Base-by-base conservation (phyloP, 2,113 vertebrate species). In the Scolopax mira region DNA sequence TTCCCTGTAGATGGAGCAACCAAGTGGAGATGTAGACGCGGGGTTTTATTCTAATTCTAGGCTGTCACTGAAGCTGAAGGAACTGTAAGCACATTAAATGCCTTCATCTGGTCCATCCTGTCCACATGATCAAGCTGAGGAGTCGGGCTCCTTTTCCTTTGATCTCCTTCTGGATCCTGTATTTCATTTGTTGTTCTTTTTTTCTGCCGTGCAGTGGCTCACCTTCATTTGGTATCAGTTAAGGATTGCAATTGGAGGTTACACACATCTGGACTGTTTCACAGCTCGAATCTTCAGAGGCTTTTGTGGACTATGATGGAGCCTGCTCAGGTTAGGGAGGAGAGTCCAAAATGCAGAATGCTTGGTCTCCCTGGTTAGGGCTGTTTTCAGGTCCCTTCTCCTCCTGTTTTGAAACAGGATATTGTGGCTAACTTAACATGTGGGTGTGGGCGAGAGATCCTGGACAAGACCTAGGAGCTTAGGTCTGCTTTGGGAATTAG, bases 401-500 rank as follows among this genome's bases (percentile, higher is more conserved):
- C 57, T 77, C 21, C 41, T 73, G 41, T 57, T 80, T 15, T 58
- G 37, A 72, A 92, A 73, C 23, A 46, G 44, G 67, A 25, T 91
- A n/a, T 52, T 77, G 67, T 54, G 62, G 41, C 44, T 65, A 37
- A 37, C 7, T 54, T 65, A 54, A 58, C 2, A 3, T 44, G 65
- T 87, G 73, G 39, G 48, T 72, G n/a, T 92, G 72, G 46, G 55
- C 2, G 0, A 49, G 0, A 8, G 42, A 67, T 92, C 60, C 88
- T 83, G 72, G 55, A 42, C 42, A 57, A 80, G 77, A 83, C 33
- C 46, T 71, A 11, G 21, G 65, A 78, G 13, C 48, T 83, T 70
- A 70, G 60, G 51, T 94, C 75, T 93, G 42, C 72, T 88, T 80
- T 93, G 88, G 51, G 77, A 90, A 35, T 88, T 91, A 69, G 69